Evolutionary conservation across 64 coral and sea anemone genomes (phyloP).

Genomic region (Actinia tenebrosa): DNA sequence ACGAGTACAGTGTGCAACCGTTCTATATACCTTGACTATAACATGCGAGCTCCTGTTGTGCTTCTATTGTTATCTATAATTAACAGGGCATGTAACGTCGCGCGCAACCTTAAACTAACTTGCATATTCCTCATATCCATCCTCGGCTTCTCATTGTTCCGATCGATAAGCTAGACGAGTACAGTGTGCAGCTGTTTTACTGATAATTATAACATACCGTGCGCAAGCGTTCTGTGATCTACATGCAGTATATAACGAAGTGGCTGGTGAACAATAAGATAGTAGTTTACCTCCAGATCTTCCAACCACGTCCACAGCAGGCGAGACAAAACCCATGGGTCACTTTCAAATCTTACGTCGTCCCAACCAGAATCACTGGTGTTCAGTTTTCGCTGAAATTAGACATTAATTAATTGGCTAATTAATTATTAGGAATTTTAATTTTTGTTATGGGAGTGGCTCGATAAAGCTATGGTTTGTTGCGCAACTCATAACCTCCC

Average conservation of each 20-base stretch:
- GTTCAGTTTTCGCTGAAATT: conserved; percentile 29
- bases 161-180: not conserved
- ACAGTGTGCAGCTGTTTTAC: no score
- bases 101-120: no score
- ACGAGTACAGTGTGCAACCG: not conserved
- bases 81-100: no score
- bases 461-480: no score
- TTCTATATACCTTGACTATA: not conserved
- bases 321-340: conserved; percentile 68
- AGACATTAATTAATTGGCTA: not conserved
- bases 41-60: not conserved
- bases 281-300: conserved; percentile 50
- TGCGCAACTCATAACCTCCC: no score
- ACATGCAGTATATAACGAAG: not conserved
- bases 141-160: not conserved
- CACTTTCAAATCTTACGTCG: conserved; percentile 56
- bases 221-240: not conserved
- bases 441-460: no score
- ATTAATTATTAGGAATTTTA: not conserved
- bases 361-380: conserved; percentile 45
- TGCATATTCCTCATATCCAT: no score
- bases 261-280: not conserved
- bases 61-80: no score
- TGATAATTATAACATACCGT: not conserved
- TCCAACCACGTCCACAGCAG: conserved; percentile 72